Evolutionary conservation across 2,888 invertebrate species (phyloP).

Genomic region (Andrena bicolor): DNA sequence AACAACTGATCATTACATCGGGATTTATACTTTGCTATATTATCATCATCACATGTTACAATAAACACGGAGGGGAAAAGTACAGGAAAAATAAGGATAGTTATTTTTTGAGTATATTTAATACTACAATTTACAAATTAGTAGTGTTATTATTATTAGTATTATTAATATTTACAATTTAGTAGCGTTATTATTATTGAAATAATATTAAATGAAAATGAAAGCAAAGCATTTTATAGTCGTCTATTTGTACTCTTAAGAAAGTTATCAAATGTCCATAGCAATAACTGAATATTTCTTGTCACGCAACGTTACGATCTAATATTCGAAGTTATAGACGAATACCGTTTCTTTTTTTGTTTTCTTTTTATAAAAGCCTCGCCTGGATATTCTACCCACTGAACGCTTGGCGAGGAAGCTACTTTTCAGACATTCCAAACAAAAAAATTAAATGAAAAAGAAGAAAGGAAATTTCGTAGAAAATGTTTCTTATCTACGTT

Average conservation of each 20-base stretch:
- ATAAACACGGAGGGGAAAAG: constrained; percentile 60
- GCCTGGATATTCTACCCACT: constrained; percentile 53
- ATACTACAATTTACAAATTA: constrained; percentile 82
- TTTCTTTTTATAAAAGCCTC: constrained; percentile 43
- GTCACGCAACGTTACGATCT: constrained; percentile 49
- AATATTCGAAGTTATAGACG: constrained; percentile 47
- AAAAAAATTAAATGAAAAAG: constrained; percentile 25
- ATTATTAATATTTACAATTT: constrained; percentile 76
- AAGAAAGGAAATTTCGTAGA: constrained; percentile 30
- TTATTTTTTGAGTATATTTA: constrained; percentile 84
- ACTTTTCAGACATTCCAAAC: constrained; percentile 71
- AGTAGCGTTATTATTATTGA: constrained; percentile 80
- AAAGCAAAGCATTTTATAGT: constrained; percentile 79
- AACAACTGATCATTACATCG: constrained; percentile 35
- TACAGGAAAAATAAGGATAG: constrained; percentile 76
- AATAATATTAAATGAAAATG: constrained; percentile 77
- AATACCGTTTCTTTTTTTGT: constrained; percentile 23
- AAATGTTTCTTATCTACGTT: constrained; percentile 57
- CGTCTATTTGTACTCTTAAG: constrained; percentile 76
- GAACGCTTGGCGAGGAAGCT: constrained; percentile 58
- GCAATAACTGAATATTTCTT: constrained; percentile 58
- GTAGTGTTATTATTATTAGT: constrained; percentile 80
- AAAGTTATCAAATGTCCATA: constrained; percentile 46
- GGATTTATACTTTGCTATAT: constrained; percentile 58
- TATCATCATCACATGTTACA: constrained; percentile 63